Evolutionary conservation across 2,113 vertebrate species (phyloP).

Genomic region (Sarotherodon lohbergeri): DNA sequence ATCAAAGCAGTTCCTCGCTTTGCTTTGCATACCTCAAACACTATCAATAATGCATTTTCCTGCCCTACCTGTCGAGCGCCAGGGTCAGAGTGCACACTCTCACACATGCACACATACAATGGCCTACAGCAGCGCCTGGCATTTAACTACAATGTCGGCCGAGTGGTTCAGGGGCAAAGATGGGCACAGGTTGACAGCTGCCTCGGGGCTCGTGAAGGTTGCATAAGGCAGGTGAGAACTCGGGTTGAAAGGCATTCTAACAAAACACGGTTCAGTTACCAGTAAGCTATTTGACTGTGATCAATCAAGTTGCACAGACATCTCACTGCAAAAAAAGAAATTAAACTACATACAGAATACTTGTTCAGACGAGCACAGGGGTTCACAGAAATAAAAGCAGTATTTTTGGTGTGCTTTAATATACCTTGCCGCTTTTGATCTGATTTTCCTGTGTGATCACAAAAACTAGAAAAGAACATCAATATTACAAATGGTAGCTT

Average conservation of each 20-base stretch:
- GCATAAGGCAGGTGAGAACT: slow-evolving; percentile 10
- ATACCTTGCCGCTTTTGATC: background rate
- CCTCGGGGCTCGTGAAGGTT: slow-evolving; percentile 8
- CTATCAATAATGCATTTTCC: slow-evolving; percentile 63
- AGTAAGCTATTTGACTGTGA: background rate
- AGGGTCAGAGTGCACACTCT: background rate
- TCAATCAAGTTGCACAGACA: background rate
- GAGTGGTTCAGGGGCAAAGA: slow-evolving; percentile 1
- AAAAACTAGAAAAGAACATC: background rate
- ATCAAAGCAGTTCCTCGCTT: slow-evolving; percentile 58
- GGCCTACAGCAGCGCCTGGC: slow-evolving; percentile 30
- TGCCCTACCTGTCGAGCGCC: slow-evolving; percentile 18
- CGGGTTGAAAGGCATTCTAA: background rate
- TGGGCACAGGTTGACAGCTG: slow-evolving; percentile 30
- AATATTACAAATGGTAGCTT: background rate
- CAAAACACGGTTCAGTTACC: background rate
- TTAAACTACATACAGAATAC: background rate
- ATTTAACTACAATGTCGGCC: slow-evolving; percentile 36
- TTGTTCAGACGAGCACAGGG: background rate
- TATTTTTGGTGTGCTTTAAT: background rate
- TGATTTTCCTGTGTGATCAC: background rate
- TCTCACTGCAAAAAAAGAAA: background rate
- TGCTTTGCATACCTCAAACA: slow-evolving; percentile 62
- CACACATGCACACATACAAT: slow-evolving; percentile 1
- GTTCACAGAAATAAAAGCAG: background rate